These are phyloP conservation scores for Sisyra nigra DNA, from an alignment of 2,888 invertebrate species.

Conservation along the genomic window DNA sequence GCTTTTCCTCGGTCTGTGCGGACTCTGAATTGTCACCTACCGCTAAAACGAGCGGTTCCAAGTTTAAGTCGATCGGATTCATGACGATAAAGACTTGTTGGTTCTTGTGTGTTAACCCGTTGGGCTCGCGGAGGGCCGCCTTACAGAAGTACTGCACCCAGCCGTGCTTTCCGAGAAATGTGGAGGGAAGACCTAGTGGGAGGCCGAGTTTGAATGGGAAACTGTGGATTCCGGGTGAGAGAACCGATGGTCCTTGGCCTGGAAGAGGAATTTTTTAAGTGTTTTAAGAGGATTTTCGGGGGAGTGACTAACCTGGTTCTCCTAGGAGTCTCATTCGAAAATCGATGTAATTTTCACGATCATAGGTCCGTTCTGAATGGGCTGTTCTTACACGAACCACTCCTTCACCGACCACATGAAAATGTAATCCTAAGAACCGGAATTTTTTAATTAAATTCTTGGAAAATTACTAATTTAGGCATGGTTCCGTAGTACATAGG, in stretches of 20 bases:
- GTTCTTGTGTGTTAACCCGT: constrained; percentile 82
- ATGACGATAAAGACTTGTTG: constrained; percentile 95
- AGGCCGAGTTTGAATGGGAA: constrained; percentile 87
- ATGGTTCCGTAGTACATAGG: background rate
- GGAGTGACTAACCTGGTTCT: constrained; percentile 47
- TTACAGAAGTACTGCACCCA: constrained; percentile 94
- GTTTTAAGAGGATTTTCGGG: background rate
- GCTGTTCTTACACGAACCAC: constrained; percentile 75
- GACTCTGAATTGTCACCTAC: constrained; percentile 28
- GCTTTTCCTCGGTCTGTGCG: constrained; percentile 3
- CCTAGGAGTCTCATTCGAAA: constrained; percentile 85
- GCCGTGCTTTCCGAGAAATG: constrained; percentile 83
- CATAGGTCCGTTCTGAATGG: constrained; percentile 70
- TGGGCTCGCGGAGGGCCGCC: constrained; percentile 74
- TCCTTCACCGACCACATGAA: constrained; percentile 88
- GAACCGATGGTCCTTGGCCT: constrained; percentile 67
- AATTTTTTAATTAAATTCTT: constrained; percentile 7
- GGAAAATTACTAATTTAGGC: background rate
- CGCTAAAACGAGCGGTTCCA: constrained; percentile 73
- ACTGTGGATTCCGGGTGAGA: constrained; percentile 88
- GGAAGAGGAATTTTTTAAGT: constrained; percentile 11
- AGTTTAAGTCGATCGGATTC: constrained; percentile 86
- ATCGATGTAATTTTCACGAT: constrained; percentile 89
- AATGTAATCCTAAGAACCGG: constrained; percentile 58
- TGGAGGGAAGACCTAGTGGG: constrained; percentile 79